Percentiles rank a stretch among this genome's conserved stretches.
Conservation (phyloP, 2,888 invertebrate species). For the Epistrophe eligans region DNA sequence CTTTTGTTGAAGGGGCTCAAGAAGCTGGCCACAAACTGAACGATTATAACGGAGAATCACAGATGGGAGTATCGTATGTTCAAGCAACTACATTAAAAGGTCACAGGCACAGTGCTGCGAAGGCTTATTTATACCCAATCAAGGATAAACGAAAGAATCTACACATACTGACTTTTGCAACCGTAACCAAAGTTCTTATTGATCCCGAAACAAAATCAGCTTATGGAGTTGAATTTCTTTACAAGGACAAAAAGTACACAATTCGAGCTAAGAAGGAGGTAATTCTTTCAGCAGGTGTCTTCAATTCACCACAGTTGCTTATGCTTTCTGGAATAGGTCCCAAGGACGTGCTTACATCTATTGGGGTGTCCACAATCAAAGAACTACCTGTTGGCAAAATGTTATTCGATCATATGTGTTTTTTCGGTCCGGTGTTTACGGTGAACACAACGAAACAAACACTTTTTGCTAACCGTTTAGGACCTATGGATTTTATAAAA, state of each 20-base stretch:
- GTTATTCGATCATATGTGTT: conserved; percentile 86
- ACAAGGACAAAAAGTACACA: conserved; percentile 82
- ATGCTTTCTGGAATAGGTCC: conserved; percentile 92
- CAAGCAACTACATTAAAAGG: conserved; percentile 86
- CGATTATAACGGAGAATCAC: conserved; percentile 86
- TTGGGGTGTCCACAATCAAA: conserved; percentile 86
- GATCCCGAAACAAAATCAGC: conserved; percentile 82
- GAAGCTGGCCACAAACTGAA: conserved; percentile 78
- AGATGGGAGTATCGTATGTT: conserved; percentile 85
- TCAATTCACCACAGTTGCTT: conserved; percentile 94
- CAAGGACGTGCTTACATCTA: conserved; percentile 84
- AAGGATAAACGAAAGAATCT: conserved; percentile 84
- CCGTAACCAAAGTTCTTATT: conserved; percentile 85
- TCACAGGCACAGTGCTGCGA: conserved; percentile 85
- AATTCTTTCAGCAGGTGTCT: conserved; percentile 93
- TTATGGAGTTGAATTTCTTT: conserved; percentile 85
- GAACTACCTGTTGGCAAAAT: conserved; percentile 88
- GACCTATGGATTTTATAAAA: conserved; percentile 69
- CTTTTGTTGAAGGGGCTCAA: conserved; percentile 86
- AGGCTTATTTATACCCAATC: conserved; percentile 85
- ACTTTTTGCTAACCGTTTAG: conserved; percentile 73
- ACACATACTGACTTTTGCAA: conserved; percentile 84
- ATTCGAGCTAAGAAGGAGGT: conserved; percentile 90
- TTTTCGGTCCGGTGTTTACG: conserved; percentile 82
- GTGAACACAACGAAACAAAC: conserved; percentile 81